phyloP scores from a whole-genome alignment of 2,797 vertebrate species.

The Borostomias antarcticus region DNA sequence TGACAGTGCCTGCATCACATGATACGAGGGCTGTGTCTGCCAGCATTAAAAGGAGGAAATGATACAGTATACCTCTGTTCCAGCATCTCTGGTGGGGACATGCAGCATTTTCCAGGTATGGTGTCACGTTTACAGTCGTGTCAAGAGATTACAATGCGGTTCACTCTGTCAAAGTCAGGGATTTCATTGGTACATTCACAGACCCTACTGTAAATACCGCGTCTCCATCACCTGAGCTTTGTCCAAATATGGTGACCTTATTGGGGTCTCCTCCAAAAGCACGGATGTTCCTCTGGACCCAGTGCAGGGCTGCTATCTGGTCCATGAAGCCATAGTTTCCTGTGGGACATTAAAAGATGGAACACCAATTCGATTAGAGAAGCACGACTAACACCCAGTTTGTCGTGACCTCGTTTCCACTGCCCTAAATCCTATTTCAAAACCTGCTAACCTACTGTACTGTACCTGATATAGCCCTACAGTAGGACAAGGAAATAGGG shows the following conservation, averaged over 20 bases:
- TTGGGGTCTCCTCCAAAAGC: conserved; percentile 79
- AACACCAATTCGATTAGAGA: conserved; percentile 19
- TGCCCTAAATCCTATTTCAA: conserved; percentile 40
- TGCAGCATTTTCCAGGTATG: no score
- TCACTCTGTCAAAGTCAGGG: no score
- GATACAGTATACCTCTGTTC: no score
- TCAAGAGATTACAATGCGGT: no score
- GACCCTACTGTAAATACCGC: no score
- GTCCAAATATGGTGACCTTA: conserved; percentile 80
- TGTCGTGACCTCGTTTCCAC: conserved; percentile 34
- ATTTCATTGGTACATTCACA: no score
- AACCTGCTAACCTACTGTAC: conserved; percentile 24
- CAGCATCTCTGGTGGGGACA: no score
- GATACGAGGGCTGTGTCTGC: no score
- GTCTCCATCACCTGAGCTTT: conserved; percentile 75
- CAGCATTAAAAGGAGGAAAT: no score
- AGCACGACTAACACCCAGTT: background rate
- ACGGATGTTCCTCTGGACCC: conserved; percentile 80
- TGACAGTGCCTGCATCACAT: no score
- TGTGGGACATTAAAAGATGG: conserved; percentile 31
- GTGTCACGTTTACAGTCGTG: no score
- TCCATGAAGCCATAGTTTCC: conserved; percentile 86
- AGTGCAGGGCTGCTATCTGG: conserved; percentile 80
- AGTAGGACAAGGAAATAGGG: conserved; percentile 36
- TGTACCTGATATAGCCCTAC: conserved; percentile 38